phyloP scores from a whole-genome alignment of 1,140 invertebrate species.

The Pentalonia nigronervosa region DNA sequence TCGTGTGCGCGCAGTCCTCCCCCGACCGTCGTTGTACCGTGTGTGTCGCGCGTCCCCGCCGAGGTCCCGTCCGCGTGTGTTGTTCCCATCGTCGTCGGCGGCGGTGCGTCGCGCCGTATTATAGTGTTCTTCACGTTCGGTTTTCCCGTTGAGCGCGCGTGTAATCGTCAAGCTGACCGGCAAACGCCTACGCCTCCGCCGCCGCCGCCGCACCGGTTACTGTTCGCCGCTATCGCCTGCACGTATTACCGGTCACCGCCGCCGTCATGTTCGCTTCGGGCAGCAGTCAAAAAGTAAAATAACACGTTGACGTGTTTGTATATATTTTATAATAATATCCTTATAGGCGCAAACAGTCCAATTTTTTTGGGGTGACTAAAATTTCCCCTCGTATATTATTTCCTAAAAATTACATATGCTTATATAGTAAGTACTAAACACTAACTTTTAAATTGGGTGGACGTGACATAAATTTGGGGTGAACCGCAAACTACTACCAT shows the following conservation, averaged over 20 bases:
- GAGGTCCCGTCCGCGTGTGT: not conserved
- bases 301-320: not conserved
- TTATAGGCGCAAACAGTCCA: not conserved
- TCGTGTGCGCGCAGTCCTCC: not conserved
- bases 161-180: slow-evolving; percentile 13
- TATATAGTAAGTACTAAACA: too few relatives aligned
- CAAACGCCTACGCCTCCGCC: not conserved
- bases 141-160: not conserved
- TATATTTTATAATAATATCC: not conserved
- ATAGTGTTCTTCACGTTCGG: not conserved
- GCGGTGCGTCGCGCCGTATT: not conserved
- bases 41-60: not conserved
- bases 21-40: not conserved
- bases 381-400: too few relatives aligned
- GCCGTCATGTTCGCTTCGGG: not conserved
- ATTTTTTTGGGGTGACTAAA: not conserved
- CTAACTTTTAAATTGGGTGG: not conserved
- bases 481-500: too few relatives aligned
- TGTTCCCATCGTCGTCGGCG: not conserved
- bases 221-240: not conserved
- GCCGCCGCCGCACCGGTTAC: not conserved
- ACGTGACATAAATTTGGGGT: not conserved
- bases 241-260: not conserved
- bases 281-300: slow-evolving; percentile 7
- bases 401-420: too few relatives aligned